Evolutionary conservation across 2,113 vertebrate species (phyloP).

Genomic region (Uropsilus gracilis): DNA sequence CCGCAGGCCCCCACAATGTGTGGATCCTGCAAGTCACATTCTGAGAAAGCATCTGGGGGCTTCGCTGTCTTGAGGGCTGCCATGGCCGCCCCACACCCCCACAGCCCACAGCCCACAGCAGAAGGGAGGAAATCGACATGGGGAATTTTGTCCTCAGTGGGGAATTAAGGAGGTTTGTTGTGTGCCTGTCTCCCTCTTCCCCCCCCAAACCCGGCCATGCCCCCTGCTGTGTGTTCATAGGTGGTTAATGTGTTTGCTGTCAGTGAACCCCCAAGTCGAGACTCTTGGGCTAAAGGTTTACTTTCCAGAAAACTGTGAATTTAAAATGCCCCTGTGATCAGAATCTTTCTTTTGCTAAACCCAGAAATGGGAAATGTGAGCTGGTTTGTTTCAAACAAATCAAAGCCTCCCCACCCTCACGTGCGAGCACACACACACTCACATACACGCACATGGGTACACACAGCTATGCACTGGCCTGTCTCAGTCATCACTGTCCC

Average conservation of each 20-base stretch:
- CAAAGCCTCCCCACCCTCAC: accelerated
- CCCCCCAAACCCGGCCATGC: neutral
- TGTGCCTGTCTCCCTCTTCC: neutral
- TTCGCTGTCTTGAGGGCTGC: neutral
- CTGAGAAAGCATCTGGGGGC: no score
- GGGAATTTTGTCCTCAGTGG: neutral
- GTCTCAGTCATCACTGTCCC: no score
- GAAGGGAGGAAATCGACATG: neutral
- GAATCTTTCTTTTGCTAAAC: neutral
- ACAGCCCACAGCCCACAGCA: neutral
- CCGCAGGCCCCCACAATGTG: no score
- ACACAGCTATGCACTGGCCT: no score
- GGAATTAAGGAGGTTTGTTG: neutral
- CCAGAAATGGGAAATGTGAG: neutral
- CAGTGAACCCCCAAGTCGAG: neutral
- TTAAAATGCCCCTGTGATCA: neutral
- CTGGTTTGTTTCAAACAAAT: neutral
- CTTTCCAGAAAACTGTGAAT: neutral
- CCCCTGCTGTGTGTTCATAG: no score
- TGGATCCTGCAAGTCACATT: no score
- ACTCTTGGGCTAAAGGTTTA: neutral
- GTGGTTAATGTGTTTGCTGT: neutral
- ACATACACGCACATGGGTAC: no score
- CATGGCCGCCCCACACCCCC: neutral
- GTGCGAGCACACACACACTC: no score